Base-by-base conservation (phyloP, 1,140 invertebrate species). In the Monochamus saltuarius region DNA sequence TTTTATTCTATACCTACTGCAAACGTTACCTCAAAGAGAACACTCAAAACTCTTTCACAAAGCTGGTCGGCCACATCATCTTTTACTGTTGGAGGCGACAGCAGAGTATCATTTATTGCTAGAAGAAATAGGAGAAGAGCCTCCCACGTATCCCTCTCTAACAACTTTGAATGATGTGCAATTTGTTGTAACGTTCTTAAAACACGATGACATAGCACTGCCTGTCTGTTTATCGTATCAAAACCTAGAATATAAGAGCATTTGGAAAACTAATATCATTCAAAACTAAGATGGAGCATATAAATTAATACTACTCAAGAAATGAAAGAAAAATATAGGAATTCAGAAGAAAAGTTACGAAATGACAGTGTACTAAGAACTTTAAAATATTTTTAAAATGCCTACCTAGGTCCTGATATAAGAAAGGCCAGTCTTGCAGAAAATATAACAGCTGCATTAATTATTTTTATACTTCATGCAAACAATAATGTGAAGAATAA, bases 1-100 rank as follows among this genome's bases (percentile, higher is more conserved):
- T 47, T 50, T 6, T 49, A 50, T 13, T n/a, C 10, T 11, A 19
- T 51, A 58, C 7, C 17, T 39, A 36, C 17, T n/a, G 6, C 13
- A 52, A 38, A 59, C 8, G 10, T 42, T 68, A 81, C 89, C 80
- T 98, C 94, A 76, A 98, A 92, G 13, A 99, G 82, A 22, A 97
- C 95, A 59, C 90, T 92, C 7, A 99, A 80, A 36, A 98, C 92
- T 46, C 96, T 79, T 75, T 98, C 94, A 77, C 94, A 97, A 16
- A 99, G 79, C 72, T 98, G 94, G 74, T 97, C 94, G 0, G 94
- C 94, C 46, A 94, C 92, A 76, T 96, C 92, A 78, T 96, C 94
- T 81, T 92, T 92, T 14, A 94, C 87, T 14, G 91, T 90, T 11
- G 95, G 95, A 36, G 95, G 94, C 11, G 94, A 88, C 29, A 99